Base-by-base conservation (phyloP, 2,113 vertebrate species). In the Campylomormyrus numenius region DNA sequence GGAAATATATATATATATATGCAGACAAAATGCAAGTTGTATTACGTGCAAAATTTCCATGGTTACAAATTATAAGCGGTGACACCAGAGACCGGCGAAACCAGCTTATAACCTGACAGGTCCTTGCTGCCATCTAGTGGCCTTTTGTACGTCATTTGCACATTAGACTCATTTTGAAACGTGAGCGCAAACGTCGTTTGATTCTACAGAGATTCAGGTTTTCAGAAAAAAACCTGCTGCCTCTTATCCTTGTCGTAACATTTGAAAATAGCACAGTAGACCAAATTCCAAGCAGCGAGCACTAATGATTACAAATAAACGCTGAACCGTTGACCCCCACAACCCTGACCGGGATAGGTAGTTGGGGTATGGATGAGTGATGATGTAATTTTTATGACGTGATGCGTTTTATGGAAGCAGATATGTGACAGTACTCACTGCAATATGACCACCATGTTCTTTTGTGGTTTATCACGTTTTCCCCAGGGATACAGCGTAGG, bases 41-140 rank as follows among this genome's bases (percentile, higher is more conserved):
- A 45, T 46, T 17, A 53, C 3, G 21, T 13, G n/a, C n/a, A 27
- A 50, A 24, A 86, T 87, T 87, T 53, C 85, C 85, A 87, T 87
- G 86, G 86, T 56, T 87, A 87, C 86, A 52, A 35, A 53, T 19
- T 56, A 31, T 19, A 39, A 21, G 19, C 31, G 6, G 15, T 56
- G 15, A 21, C 46, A 86, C 42, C 27, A 31, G 1, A 5, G 0
- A 13, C 19, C 19, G 27, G 45, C 24, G 46, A 49, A 48, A n/a
- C 21, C 3, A 85, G 42, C 21, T n/a, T n/a, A 19, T 27, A n/a
- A 48, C 83, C 83, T 8, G 42, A 49, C 83, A 85, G 9, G 10
- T 24, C n/a, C 11, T 48, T 87, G 50, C n/a, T 35, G 86, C 50
- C 86, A 87, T 87, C 86, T 87, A 53, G 27, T 53, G 86, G 86